A percentile compares a stretch with the other conserved stretches of the same genome.
Evolutionary conservation across 2,888 invertebrate genomes (phyloP).

Genomic region (Platycnemis pennipes): DNA sequence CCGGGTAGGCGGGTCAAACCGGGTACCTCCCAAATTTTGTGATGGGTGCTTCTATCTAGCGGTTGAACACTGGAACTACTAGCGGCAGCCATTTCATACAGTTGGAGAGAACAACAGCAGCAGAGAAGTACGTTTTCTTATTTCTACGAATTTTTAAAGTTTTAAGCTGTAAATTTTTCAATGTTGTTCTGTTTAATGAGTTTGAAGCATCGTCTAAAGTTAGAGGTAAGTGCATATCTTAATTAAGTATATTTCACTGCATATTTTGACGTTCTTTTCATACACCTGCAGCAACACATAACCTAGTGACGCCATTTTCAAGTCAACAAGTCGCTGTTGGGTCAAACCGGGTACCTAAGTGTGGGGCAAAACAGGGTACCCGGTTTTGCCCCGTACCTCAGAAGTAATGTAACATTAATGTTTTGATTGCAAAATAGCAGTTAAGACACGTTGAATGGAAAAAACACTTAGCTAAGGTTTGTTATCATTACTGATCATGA

Average conservation of each 20-base stretch:
- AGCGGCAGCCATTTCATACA: conserved; percentile 10
- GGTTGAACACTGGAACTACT: conserved; percentile 11
- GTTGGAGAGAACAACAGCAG: conserved; percentile 10
- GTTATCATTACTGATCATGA: conserved; percentile 3
- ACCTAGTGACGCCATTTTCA: conserved; percentile 18
- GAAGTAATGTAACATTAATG: background rate
- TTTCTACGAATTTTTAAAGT: conserved; percentile 18
- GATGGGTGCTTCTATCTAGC: conserved; percentile 18
- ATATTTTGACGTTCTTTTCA: conserved; percentile 18
- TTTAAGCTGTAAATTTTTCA: conserved; percentile 11
- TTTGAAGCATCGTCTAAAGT: background rate
- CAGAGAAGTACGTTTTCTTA: conserved; percentile 18
- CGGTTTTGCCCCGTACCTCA: background rate
- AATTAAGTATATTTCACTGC: background rate
- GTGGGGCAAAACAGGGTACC: background rate
- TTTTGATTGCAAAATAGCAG: conserved; percentile 6
- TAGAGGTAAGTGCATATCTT: conserved; percentile 18
- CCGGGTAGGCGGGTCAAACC: conserved; percentile 6
- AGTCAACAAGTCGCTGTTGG: conserved; percentile 18
- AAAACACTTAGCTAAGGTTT: conserved; percentile 1
- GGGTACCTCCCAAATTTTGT: conserved; percentile 10
- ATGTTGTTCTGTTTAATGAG: conserved; percentile 8
- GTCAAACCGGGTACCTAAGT: conserved; percentile 18
- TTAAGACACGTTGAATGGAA: conserved; percentile 7
- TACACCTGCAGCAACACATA: conserved; percentile 18